Evolutionary conservation across 2,888 invertebrate species (phyloP).

Genomic region (Schizaphis graminum): DNA sequence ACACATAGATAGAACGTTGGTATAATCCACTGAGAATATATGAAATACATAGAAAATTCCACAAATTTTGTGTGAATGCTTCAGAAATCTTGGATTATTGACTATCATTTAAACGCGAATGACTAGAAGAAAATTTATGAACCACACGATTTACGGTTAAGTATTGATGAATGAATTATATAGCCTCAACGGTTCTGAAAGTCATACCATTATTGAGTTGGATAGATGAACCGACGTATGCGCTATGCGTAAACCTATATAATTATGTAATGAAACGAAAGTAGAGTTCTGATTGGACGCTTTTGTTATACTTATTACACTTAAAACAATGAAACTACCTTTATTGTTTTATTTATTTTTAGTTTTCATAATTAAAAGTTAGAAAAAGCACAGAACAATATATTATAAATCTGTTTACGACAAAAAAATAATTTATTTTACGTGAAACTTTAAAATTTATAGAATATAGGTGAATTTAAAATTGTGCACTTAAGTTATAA

Average conservation of each 20-base stretch:
- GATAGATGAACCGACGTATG: background rate
- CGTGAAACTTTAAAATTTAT: background rate
- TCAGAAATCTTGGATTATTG: background rate
- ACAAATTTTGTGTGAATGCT: background rate
- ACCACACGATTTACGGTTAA: background rate
- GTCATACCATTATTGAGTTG: background rate
- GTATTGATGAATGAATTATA: background rate
- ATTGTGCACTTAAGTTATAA: background rate
- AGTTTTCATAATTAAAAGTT: background rate
- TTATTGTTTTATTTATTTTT: slow-evolving; percentile 13
- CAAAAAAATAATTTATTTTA: background rate
- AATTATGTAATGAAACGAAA: background rate
- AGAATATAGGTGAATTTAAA: background rate
- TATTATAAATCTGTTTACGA: background rate
- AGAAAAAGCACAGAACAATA: background rate
- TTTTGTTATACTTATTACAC: background rate
- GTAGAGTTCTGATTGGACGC: background rate
- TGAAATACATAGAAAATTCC: background rate
- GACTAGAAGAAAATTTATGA: background rate
- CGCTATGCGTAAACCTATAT: background rate
- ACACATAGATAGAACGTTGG: background rate
- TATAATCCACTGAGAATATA: background rate
- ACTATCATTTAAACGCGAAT: background rate
- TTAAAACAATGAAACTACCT: background rate
- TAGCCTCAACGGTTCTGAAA: background rate